These are phyloP conservation scores for Yoshiicerus persimilis DNA, from an alignment of 1,140 invertebrate genomes.

Conservation along the genomic window DNA sequence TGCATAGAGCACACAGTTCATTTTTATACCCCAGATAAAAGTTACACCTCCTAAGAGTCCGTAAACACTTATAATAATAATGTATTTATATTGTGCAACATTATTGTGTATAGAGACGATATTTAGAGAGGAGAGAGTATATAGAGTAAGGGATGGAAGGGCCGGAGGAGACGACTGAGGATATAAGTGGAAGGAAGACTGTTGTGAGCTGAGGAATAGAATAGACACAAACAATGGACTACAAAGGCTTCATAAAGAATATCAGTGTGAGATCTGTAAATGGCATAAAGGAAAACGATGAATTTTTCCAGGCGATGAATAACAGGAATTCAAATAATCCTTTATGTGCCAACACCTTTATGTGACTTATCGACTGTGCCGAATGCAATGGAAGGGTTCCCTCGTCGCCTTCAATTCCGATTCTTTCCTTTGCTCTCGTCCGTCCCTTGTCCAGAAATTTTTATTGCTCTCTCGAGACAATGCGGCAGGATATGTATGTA, in stretches of 20 bases:
- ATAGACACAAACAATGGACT: not conserved
- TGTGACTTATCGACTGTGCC: slow-evolving; percentile 21
- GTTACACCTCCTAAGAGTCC: not conserved
- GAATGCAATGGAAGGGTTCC: not conserved
- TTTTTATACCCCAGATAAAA: not conserved
- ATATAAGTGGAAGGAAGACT: not conserved
- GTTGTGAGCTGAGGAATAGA: not conserved
- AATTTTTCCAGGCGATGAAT: slow-evolving; percentile 11
- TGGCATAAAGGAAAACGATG: not conserved
- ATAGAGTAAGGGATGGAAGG: too few relatives aligned
- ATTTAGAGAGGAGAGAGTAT: too few relatives aligned
- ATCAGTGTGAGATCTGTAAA: slow-evolving; percentile 9
- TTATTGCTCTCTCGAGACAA: not conserved
- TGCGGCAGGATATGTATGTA: not conserved
- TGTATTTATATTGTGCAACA: too few relatives aligned
- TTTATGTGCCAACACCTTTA: slow-evolving; percentile 14
- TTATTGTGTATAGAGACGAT: too few relatives aligned
- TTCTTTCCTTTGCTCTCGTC: not conserved
- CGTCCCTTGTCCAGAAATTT: not conserved
- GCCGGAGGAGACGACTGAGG: too few relatives aligned
- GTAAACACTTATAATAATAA: too few relatives aligned
- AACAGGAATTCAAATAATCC: slow-evolving; percentile 20
- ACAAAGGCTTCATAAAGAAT: not conserved
- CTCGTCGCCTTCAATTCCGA: not conserved
- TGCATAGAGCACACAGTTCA: not conserved